phyloP scores from a whole-genome alignment of 1,140 invertebrate genomes.

The Drosophila auraria region DNA sequence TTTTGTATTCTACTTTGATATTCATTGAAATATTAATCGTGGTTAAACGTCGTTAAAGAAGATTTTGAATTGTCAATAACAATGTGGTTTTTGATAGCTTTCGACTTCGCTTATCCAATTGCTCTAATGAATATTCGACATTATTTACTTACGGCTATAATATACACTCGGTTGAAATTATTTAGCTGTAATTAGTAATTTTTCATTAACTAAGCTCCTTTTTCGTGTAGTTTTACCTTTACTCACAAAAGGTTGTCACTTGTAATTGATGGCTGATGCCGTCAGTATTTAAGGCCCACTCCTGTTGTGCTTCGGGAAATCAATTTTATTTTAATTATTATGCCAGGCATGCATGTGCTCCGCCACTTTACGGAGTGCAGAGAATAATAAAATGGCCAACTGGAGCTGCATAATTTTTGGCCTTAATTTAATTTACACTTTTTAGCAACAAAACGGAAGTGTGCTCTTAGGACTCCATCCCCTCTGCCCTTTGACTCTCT shows the following conservation, averaged over 20 bases:
- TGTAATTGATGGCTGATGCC: constrained; percentile 30
- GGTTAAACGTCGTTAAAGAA: background rate
- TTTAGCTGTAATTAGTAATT: background rate
- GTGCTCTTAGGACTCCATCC: constrained; percentile 12
- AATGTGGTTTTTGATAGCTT: too few species aligned
- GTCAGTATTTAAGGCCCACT: background rate
- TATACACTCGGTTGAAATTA: too few species aligned
- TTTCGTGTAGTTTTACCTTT: background rate
- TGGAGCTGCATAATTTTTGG: constrained; percentile 68
- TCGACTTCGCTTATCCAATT: too few species aligned
- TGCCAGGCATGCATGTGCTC: constrained; percentile 44
- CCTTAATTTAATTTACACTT: constrained; percentile 74
- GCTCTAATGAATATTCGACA: background rate
- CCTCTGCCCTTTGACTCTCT: constrained; percentile 14
- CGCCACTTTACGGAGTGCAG: constrained; percentile 8
- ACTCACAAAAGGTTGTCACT: background rate
- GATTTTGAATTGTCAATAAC: too few species aligned
- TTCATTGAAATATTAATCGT: background rate
- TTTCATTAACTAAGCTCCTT: too few species aligned
- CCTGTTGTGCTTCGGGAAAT: constrained; percentile 37
- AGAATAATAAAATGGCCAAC: constrained; percentile 38
- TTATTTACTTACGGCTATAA: background rate
- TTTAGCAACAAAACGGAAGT: constrained; percentile 52
- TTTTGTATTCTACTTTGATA: too few species aligned
- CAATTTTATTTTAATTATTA: constrained; percentile 73